These are phyloP conservation scores for Lampris megalopsis DNA, from an alignment of 2,113 vertebrate genomes.

Conservation along the genomic window DNA sequence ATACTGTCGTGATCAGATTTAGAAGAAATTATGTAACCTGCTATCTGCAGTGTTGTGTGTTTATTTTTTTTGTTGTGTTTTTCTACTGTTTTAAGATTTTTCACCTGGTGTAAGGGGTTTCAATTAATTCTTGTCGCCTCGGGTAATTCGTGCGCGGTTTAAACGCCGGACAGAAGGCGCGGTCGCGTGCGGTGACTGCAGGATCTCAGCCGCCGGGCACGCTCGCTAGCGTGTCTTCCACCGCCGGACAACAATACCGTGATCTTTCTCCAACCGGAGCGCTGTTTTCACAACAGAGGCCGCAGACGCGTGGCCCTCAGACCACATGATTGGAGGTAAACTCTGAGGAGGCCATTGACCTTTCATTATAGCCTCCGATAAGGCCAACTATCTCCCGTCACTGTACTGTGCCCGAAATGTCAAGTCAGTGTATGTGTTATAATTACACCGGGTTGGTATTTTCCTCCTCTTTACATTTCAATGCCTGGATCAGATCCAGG, in stretches of 20 bases:
- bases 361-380: constrained; percentile 82
- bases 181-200: no score
- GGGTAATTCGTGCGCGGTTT: no score
- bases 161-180: background rate
- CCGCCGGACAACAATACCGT: constrained; percentile 22
- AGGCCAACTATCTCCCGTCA: constrained; percentile 78
- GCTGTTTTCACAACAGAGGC: constrained; percentile 59
- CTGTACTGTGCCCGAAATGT: constrained; percentile 77
- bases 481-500: constrained; percentile 66
- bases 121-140: no score
- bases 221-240: constrained; percentile 37
- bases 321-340: constrained; percentile 79
- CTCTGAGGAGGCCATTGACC: constrained; percentile 79
- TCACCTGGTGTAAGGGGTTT: no score
- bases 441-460: constrained; percentile 75
- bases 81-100: no score
- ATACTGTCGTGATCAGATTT: no score
- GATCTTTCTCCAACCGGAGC: constrained; percentile 53
- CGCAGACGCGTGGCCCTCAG: constrained; percentile 61
- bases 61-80: no score
- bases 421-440: constrained; percentile 82
- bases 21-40: no score
- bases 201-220: background rate
- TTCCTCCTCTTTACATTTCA: constrained; percentile 74
- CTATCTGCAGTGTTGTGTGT: no score